Evolutionary conservation across 1,140 invertebrate genomes (phyloP), one percentile per base, ranked within the genome.

Genomic region (Camponotus pennsylvanicus): DNA sequence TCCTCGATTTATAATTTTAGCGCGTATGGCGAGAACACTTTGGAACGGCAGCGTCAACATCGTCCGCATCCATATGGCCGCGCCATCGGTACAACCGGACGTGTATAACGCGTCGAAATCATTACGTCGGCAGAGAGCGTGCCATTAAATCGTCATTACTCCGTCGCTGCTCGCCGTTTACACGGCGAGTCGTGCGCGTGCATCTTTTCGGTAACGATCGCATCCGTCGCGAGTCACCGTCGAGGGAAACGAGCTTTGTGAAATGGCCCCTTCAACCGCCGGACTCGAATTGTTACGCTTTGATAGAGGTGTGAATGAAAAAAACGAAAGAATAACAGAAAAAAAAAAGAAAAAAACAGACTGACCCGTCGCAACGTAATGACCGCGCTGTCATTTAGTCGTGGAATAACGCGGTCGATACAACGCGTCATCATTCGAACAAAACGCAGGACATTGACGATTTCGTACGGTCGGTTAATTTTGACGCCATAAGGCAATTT

Each of bases 121-220:
- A 90, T 90, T 89, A 88, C 70, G 52, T 61, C 49, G 83, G 55
- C 49, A 45, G 52, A 45, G 52, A 91, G 76, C 84, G 87, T 88
- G 70, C 79, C 90, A 90, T 91, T 91, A 91, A 90, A 90, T 91
- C 84, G 89, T 90, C 90, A 76, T 91, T 91, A 91, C 71, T 77
- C 34, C 69, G 79, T 82, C 71, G 73, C n/a, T 49, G 52, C n/a
- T 21, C 67, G 40, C 3, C 78, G 85, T 85, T 85, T 83, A 87
- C 82, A 78, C 69, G 57, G 78, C 84, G 64, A 82, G 61, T 73
- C 70, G 79, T 57, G 59, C 78, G 69, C 79, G 87, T 90, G 89
- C 77, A 73, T 88, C 82, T 88, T 90, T 90, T 86, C 69, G 89
- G 80, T 90, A 90, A 90, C 89, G 89, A 89, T 67, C 69, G 63